Evolutionary conservation across 2,797 vertebrate genomes (phyloP).

Genomic region (Oryzias sinensis): DNA sequence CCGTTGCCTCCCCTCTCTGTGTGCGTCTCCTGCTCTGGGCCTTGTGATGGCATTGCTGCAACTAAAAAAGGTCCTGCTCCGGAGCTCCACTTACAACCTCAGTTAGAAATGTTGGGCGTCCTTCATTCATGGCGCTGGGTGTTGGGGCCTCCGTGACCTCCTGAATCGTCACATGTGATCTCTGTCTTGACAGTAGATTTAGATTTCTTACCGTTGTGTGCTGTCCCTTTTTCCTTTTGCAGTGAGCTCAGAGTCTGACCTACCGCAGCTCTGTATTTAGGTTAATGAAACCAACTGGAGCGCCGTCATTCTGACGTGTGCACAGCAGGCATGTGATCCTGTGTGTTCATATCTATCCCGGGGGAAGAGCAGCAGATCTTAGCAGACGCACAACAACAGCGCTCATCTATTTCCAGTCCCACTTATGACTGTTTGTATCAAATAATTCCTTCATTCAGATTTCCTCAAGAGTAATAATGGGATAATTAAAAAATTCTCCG

Average conservation of each 20-base stretch:
- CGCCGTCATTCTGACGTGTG: slow-evolving; percentile 34
- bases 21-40: slow-evolving; percentile 42
- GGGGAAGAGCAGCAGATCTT: slow-evolving; percentile 33
- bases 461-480: slow-evolving; percentile 8
- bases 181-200: slow-evolving; percentile 20
- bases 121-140: slow-evolving; percentile 20
- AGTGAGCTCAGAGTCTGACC: slow-evolving; percentile 32
- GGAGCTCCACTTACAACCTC: slow-evolving; percentile 23
- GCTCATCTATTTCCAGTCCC: slow-evolving; percentile 18
- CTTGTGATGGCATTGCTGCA: slow-evolving; percentile 67
- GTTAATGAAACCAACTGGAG: slow-evolving; percentile 40
- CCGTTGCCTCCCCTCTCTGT: slow-evolving; percentile 43
- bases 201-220: slow-evolving; percentile 38
- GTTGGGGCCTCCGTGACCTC: slow-evolving; percentile 1
- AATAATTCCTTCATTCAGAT: slow-evolving; percentile 5
- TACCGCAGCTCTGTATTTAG: slow-evolving; percentile 27
- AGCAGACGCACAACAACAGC: slow-evolving; percentile 27
- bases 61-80: slow-evolving; percentile 65
- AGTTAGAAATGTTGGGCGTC: slow-evolving; percentile 20
- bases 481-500: neutral
- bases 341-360: slow-evolving; percentile 39
- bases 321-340: slow-evolving; percentile 39
- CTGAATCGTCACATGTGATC: slow-evolving; percentile 38
- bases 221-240: slow-evolving; percentile 35
- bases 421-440: slow-evolving; percentile 28